Conservation (phyloP, 1,140 invertebrate genomes). For the Leucophenga varia region DNA sequence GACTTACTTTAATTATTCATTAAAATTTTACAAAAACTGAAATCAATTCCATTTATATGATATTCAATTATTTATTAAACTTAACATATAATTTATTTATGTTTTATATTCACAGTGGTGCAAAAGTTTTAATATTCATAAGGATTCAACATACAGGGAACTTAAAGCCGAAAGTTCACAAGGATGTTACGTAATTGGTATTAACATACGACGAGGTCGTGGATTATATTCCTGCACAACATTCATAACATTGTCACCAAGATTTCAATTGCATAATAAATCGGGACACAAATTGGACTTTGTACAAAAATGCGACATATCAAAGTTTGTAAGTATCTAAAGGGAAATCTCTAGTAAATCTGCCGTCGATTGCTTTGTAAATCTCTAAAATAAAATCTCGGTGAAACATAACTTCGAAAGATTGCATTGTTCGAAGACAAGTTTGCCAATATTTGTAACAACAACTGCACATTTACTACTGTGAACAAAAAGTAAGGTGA, state of each 20-base stretch:
- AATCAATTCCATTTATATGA: too few species aligned
- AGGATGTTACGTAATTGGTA: slow-evolving; percentile 72
- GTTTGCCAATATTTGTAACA: too few species aligned
- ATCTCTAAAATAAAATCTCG: too few species aligned
- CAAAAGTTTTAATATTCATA: slow-evolving; percentile 69
- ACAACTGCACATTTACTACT: too few species aligned
- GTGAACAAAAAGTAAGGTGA: too few species aligned
- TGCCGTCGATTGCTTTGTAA: too few species aligned
- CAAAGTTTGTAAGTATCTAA: slow-evolving; percentile 57
- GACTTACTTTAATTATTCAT: too few species aligned
- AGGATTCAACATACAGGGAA: slow-evolving; percentile 41
- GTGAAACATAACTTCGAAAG: too few species aligned
- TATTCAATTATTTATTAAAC: too few species aligned
- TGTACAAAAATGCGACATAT: slow-evolving; percentile 79
- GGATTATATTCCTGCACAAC: slow-evolving; percentile 87
- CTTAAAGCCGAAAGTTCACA: slow-evolving; percentile 41
- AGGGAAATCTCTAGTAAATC: background rate
- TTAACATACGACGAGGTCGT: slow-evolving; percentile 82
- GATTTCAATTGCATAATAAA: slow-evolving; percentile 91
- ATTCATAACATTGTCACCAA: slow-evolving; percentile 89
- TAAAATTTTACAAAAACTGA: too few species aligned
- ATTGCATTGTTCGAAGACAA: too few species aligned
- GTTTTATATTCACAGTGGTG: slow-evolving; percentile 67
- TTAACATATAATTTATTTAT: slow-evolving; percentile 4
- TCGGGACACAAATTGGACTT: slow-evolving; percentile 81